Evolutionary conservation across 2,888 invertebrate genomes (phyloP).

Genomic region (Oegoconia quadripuncta): DNA sequence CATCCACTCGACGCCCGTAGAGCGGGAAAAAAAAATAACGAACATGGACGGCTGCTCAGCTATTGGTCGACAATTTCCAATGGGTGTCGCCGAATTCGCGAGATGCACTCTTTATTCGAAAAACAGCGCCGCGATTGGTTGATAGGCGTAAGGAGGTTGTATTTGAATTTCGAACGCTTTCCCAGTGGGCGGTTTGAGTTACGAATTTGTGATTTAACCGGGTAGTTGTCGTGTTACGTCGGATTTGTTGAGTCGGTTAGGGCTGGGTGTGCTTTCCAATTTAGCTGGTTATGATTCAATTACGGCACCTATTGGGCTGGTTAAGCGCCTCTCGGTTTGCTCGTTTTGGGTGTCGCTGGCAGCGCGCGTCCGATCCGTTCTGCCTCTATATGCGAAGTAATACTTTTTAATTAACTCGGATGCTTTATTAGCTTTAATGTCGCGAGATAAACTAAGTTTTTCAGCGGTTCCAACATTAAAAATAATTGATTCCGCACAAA

Average conservation of each 20-base stretch:
- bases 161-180: slow-evolving; percentile 67
- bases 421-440: slow-evolving; percentile 78
- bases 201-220: slow-evolving; percentile 63
- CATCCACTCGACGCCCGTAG: slow-evolving; percentile 44
- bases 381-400: slow-evolving; percentile 39
- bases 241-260: slow-evolving; percentile 41
- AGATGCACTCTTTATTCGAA: slow-evolving; percentile 56
- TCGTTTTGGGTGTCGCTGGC: slow-evolving; percentile 46
- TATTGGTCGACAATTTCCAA: slow-evolving; percentile 49
- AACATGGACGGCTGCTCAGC: slow-evolving; percentile 56
- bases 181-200: slow-evolving; percentile 61
- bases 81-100: slow-evolving; percentile 47
- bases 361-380: slow-evolving; percentile 39
- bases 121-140: slow-evolving; percentile 47
- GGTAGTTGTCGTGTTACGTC: slow-evolving; percentile 55
- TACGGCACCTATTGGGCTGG: slow-evolving; percentile 62
- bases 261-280: slow-evolving; percentile 48
- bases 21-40: slow-evolving; percentile 53
- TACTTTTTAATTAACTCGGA: slow-evolving; percentile 75
- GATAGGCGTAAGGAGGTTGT: slow-evolving; percentile 49
- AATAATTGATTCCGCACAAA: slow-evolving; percentile 44
- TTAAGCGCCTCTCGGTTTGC: slow-evolving; percentile 40
- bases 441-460: slow-evolving; percentile 54
- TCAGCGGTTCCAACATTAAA: slow-evolving; percentile 44
- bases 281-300: slow-evolving; percentile 68